Percentiles rank a stretch among this genome's conserved stretches.
phyloP scores from a whole-genome alignment of 1,140 invertebrate species.

The Aphidius gifuensis region DNA sequence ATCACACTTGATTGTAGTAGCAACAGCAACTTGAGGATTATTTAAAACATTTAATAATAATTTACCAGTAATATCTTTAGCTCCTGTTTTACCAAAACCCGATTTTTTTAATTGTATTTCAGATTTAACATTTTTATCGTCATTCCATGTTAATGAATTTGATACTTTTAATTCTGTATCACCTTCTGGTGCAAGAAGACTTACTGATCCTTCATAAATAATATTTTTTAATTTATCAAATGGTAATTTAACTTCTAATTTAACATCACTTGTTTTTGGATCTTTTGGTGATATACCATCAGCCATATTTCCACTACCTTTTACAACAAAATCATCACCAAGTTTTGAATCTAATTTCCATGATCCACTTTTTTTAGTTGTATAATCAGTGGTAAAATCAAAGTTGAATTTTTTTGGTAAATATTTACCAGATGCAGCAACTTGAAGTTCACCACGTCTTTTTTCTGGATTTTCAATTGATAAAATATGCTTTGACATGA shows the following conservation, averaged over 20 bases:
- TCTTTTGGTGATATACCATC: slow-evolving; percentile 35
- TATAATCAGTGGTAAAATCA: slow-evolving; percentile 22
- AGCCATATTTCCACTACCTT: slow-evolving; percentile 51
- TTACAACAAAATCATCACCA: slow-evolving; percentile 35
- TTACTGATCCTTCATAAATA: slow-evolving; percentile 42
- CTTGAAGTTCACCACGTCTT: slow-evolving; percentile 27
- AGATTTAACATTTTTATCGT: slow-evolving; percentile 54
- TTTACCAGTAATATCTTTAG: slow-evolving; percentile 18
- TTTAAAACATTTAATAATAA: slow-evolving; percentile 24
- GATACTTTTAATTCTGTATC: slow-evolving; percentile 29
- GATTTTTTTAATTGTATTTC: slow-evolving; percentile 29
- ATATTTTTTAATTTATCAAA: slow-evolving; percentile 55
- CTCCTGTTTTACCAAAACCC: slow-evolving; percentile 23
- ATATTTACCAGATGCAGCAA: slow-evolving; percentile 42
- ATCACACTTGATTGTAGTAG: slow-evolving; percentile 46
- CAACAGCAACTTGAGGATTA: slow-evolving; percentile 35
- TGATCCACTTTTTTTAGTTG: slow-evolving; percentile 6
- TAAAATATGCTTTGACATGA: slow-evolving; percentile 33
- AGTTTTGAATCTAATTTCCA: slow-evolving; percentile 35
- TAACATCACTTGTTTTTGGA: slow-evolving; percentile 46
- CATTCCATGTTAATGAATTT: slow-evolving; percentile 54
- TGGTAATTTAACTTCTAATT: slow-evolving; percentile 51
- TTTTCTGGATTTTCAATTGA: slow-evolving; percentile 35
- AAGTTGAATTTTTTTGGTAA: slow-evolving; percentile 43
- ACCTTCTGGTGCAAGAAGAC: slow-evolving; percentile 30